Evolutionary conservation across 2,888 invertebrate species (phyloP).

Genomic region (Drosophila imparisetae): DNA sequence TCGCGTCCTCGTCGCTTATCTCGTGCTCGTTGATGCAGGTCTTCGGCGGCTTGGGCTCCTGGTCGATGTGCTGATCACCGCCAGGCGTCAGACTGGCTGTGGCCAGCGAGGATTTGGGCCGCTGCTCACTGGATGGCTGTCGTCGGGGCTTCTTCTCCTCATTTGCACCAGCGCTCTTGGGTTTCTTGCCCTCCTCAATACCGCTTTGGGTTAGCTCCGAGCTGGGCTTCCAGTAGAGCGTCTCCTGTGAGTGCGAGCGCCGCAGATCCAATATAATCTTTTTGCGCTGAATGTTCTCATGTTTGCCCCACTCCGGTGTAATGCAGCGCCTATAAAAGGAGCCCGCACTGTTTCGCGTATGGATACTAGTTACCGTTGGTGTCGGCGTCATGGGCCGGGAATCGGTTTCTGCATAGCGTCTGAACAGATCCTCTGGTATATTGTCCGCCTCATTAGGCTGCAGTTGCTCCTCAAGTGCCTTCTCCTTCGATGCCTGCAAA

Average conservation of each 20-base stretch:
- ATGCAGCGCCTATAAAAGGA: constrained; percentile 87
- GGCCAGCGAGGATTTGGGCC: constrained; percentile 79
- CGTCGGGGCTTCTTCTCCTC: constrained; percentile 75
- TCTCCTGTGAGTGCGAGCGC: constrained; percentile 85
- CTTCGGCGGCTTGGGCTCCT: constrained; percentile 63
- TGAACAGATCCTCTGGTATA: constrained; percentile 91
- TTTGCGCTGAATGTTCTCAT: constrained; percentile 86
- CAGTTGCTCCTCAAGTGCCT: constrained; percentile 29
- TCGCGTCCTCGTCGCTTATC: constrained; percentile 83
- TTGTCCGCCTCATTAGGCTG: constrained; percentile 85
- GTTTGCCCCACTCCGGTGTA: constrained; percentile 89
- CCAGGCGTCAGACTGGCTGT: constrained; percentile 51
- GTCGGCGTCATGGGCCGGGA: constrained; percentile 93
- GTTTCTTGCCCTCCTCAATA: constrained; percentile 72
- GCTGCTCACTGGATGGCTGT: constrained; percentile 74
- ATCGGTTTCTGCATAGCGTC: constrained; percentile 93
- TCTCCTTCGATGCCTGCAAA: constrained; percentile 48
- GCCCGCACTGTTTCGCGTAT: constrained; percentile 88
- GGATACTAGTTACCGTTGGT: constrained; percentile 90
- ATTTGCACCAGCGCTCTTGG: constrained; percentile 77
- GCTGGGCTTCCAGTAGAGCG: constrained; percentile 86
- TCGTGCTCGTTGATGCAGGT: constrained; percentile 84
- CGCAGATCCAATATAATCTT: constrained; percentile 89
- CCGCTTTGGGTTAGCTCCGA: constrained; percentile 84
- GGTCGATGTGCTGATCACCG: constrained; percentile 42